Evolutionary conservation across 2,888 invertebrate genomes (phyloP).

Genomic region (Drosophila paracracens): DNA sequence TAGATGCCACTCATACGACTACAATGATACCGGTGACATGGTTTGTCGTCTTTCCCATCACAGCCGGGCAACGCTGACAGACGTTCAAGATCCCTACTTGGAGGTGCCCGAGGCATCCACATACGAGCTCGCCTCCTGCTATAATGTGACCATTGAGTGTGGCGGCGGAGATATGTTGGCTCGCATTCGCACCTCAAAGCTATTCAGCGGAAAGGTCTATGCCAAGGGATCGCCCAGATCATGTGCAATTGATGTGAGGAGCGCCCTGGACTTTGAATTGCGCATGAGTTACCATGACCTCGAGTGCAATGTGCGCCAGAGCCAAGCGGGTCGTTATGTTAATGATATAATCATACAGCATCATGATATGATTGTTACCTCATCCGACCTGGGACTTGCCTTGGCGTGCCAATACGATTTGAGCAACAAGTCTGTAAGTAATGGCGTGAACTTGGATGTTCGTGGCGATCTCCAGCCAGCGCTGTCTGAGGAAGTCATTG

Average conservation of each 20-base stretch:
- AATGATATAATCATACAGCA: conserved; percentile 97
- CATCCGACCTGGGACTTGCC: conserved; percentile 95
- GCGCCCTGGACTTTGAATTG: conserved; percentile 95
- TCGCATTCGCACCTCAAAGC: conserved; percentile 94
- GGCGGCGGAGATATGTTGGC: conserved; percentile 97
- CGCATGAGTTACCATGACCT: conserved; percentile 96
- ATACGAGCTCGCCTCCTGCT: conserved; percentile 96
- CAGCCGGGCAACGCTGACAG: conserved; percentile 93
- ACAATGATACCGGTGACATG: conserved; percentile 90
- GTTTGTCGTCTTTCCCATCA: conserved; percentile 92
- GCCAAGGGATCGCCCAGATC: conserved; percentile 96
- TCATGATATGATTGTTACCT: conserved; percentile 97
- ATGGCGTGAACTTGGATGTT: conserved; percentile 94
- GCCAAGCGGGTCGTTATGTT: conserved; percentile 92
- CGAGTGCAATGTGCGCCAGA: conserved; percentile 96
- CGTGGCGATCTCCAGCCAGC: conserved; percentile 94
- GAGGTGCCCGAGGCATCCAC: conserved; percentile 96
- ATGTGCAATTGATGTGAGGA: conserved; percentile 95
- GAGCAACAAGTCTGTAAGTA: conserved; percentile 96
- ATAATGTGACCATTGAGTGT: conserved; percentile 97
- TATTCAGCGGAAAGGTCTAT: conserved; percentile 87
- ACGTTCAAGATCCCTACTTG: conserved; percentile 95
- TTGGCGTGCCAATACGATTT: conserved; percentile 97
- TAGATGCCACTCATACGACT: conserved; percentile 96
- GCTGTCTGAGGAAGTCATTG: conserved; percentile 94